These are phyloP conservation scores for Cosmopolites sordidus DNA, from an alignment of 2,888 invertebrate genomes.

Conservation along the genomic window DNA sequence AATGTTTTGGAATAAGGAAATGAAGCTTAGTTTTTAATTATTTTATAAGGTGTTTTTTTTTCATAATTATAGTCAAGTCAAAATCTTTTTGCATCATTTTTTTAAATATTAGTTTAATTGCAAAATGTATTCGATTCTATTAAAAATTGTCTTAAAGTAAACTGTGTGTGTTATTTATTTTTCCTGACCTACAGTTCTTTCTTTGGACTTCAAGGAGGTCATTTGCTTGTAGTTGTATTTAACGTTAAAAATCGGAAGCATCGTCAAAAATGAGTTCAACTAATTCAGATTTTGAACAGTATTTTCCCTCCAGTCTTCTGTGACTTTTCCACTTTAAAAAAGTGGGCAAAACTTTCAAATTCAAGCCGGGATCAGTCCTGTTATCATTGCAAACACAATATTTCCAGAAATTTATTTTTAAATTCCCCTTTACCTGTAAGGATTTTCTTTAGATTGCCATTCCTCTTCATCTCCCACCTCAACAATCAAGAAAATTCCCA, in stretches of 20 bases:
- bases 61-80: neutral
- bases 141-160: neutral
- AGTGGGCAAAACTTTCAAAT: too few relatives aligned
- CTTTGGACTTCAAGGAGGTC: too few relatives aligned
- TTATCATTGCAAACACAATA: too few relatives aligned
- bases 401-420: conserved; percentile 3
- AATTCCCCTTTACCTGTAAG: conserved; percentile 13
- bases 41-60: neutral
- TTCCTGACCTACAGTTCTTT: too few relatives aligned
- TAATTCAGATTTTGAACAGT: conserved; percentile 15
- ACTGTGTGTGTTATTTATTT: too few relatives aligned
- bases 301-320: too few relatives aligned
- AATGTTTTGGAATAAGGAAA: conserved; percentile 3
- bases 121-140: neutral
- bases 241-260: conserved; percentile 4
- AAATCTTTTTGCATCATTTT: neutral
- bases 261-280: conserved; percentile 13
- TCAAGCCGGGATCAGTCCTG: too few relatives aligned
- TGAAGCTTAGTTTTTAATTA: neutral
- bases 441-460: conserved; percentile 15
- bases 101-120: neutral
- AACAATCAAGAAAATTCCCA: neutral
- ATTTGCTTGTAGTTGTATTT: too few relatives aligned
- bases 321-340: too few relatives aligned
- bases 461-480: conserved; percentile 11